Conservation (phyloP, 2,113 vertebrate species). For the Cricetomys ansorgei region DNA sequence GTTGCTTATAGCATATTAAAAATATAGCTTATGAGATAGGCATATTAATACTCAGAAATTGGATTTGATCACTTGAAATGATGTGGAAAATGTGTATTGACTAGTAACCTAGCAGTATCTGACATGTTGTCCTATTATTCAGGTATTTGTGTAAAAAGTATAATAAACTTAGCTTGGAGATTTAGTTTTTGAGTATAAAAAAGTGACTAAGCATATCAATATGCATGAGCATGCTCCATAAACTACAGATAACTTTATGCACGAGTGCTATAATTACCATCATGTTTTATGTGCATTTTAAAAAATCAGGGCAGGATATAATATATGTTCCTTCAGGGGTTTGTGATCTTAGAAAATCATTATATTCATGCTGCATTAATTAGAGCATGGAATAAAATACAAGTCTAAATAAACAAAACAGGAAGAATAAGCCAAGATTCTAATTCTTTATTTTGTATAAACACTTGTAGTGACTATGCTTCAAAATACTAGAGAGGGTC, state of each 20-base stretch:
- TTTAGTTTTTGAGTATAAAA: conserved; percentile 36
- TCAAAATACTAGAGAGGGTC: background rate
- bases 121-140: background rate
- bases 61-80: background rate
- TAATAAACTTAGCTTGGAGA: background rate
- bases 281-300: background rate
- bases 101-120: conserved; percentile 7
- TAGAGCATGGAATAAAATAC: conserved; percentile 30
- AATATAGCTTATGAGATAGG: background rate
- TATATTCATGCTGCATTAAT: conserved; percentile 29
- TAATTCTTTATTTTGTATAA: conserved; percentile 55
- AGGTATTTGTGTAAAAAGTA: background rate
- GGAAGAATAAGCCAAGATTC: background rate
- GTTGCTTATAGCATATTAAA: background rate
- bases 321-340: background rate
- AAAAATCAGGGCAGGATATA: background rate
- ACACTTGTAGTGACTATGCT: background rate
- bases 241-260: conserved; percentile 26
- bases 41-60: background rate
- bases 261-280: background rate
- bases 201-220: background rate
- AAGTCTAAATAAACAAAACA: background rate
- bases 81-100: background rate
- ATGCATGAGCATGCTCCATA: background rate
- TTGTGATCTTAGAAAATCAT: conserved; percentile 44